Conservation (phyloP, 2,888 invertebrate species). For the Leptinotarsa tumamoca region DNA sequence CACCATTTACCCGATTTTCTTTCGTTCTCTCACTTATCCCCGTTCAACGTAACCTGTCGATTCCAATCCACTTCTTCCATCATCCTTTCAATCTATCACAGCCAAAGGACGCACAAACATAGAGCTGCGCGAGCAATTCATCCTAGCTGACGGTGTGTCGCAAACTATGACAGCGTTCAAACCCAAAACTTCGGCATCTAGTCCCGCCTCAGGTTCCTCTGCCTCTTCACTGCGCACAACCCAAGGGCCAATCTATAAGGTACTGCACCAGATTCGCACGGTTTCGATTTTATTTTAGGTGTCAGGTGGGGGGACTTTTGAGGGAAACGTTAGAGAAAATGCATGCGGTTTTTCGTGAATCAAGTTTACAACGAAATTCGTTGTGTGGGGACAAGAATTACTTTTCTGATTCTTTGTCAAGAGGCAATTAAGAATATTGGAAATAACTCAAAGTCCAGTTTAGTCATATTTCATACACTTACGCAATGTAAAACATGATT, state of each 20-base stretch:
- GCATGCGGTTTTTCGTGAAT: slow-evolving; percentile 16
- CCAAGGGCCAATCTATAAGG: slow-evolving; percentile 97
- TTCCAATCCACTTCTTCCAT: slow-evolving; percentile 29
- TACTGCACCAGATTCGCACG: slow-evolving; percentile 64
- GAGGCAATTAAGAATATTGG: too few species aligned
- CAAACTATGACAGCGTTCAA: slow-evolving; percentile 99
- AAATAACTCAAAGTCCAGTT: too few species aligned
- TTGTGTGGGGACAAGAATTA: too few species aligned
- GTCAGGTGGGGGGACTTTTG: slow-evolving; percentile 11
- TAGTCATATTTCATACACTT: too few species aligned
- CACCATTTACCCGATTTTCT: slow-evolving; percentile 31
- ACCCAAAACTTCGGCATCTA: slow-evolving; percentile 90
- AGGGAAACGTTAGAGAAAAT: slow-evolving; percentile 30
- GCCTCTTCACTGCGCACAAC: slow-evolving; percentile 72
- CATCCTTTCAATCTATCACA: slow-evolving; percentile 63
- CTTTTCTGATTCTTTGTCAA: too few species aligned
- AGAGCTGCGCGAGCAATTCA: slow-evolving; percentile 99
- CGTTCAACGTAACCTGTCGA: slow-evolving; percentile 25
- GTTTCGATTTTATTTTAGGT: slow-evolving; percentile 6
- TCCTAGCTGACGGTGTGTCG: slow-evolving; percentile 97
- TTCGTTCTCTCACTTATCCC: not conserved
- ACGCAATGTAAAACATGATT: too few species aligned
- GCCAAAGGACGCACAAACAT: slow-evolving; percentile 99
- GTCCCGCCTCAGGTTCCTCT: slow-evolving; percentile 71
- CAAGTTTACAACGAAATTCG: not conserved